Percentiles rank a stretch among this genome's conserved stretches.
Evolutionary conservation across 2,888 invertebrate species (phyloP).

Genomic region (Agonopterix subpropinquella): DNA sequence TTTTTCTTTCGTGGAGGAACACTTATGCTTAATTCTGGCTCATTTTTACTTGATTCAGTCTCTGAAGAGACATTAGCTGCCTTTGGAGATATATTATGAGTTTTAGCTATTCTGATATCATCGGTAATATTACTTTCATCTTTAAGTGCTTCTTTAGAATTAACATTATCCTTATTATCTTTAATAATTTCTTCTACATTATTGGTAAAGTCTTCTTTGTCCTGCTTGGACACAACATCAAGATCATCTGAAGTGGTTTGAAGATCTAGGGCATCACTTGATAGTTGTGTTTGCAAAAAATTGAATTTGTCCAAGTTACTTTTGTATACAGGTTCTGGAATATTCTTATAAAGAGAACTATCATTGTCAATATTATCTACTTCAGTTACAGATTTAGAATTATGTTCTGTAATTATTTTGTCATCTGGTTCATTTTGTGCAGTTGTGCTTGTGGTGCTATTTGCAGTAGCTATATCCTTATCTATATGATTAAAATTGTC

Average conservation of each 20-base stretch:
- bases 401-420: slow-evolving; percentile 25
- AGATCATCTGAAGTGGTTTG: slow-evolving; percentile 27
- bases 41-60: slow-evolving; percentile 21
- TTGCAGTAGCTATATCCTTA: slow-evolving; percentile 38
- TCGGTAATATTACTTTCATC: slow-evolving; percentile 55
- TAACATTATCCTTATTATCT: slow-evolving; percentile 15
- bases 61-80: slow-evolving; percentile 18
- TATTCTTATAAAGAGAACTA: slow-evolving; percentile 20
- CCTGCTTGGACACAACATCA: slow-evolving; percentile 21
- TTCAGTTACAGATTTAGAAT: slow-evolving; percentile 21
- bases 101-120: slow-evolving; percentile 55
- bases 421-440: slow-evolving; percentile 8
- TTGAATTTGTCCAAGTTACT: slow-evolving; percentile 56
- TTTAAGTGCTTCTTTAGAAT: slow-evolving; percentile 18
- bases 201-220: slow-evolving; percentile 27
- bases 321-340: slow-evolving; percentile 52
- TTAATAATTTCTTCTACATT: slow-evolving; percentile 17
- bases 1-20: slow-evolving; percentile 67
- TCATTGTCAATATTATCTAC: slow-evolving; percentile 17
- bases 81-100: slow-evolving; percentile 20
- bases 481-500: slow-evolving; percentile 40
- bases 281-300: slow-evolving; percentile 63
- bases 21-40: slow-evolving; percentile 45
- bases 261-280: slow-evolving; percentile 30
- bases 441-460: slow-evolving; percentile 8